Percentiles rank a stretch among this genome's conserved stretches.
Conservation (phyloP, 2,888 invertebrate species). For the Parapristionchus giblindavisi region DNA sequence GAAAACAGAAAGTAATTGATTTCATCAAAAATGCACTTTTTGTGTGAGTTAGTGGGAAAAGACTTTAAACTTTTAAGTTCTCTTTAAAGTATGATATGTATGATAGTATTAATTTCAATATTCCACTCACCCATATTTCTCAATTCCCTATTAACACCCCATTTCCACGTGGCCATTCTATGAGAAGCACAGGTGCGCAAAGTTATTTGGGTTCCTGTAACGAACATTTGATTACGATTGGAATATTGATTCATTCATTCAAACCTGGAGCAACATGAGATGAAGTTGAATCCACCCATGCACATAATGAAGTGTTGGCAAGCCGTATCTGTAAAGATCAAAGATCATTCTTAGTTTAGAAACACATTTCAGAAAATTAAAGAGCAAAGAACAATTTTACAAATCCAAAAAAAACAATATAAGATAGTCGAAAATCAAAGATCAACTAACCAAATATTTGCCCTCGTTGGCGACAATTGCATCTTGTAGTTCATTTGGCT, state of each 20-base stretch:
- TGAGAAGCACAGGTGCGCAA: conserved; percentile 22
- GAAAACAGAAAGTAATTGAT: too few species aligned
- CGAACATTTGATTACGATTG: not conserved
- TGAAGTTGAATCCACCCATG: conserved; percentile 44
- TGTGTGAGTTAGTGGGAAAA: too few species aligned
- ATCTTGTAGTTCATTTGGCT: conserved; percentile 38
- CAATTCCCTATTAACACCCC: conserved; percentile 10
- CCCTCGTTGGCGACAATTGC: conserved; percentile 42
- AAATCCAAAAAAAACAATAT: not conserved
- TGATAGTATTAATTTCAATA: too few species aligned
- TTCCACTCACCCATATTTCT: conserved; percentile 26
- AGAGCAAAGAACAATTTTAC: not conserved
- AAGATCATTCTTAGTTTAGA: not conserved
- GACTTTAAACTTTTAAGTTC: too few species aligned
- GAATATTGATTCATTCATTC: not conserved
- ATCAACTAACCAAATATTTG: conserved; percentile 51
- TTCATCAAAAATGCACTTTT: too few species aligned
- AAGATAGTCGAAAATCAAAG: not conserved
- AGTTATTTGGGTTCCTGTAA: conserved; percentile 9
- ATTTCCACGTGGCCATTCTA: conserved; percentile 33
- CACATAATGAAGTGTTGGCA: conserved; percentile 48
- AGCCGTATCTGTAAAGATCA: conserved; percentile 46
- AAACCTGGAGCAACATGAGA: conserved; percentile 15
- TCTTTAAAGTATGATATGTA: too few species aligned
- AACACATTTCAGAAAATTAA: not conserved